phyloP scores from a whole-genome alignment of 2,888 invertebrate genomes.

The Eupithecia pulchellata region DNA sequence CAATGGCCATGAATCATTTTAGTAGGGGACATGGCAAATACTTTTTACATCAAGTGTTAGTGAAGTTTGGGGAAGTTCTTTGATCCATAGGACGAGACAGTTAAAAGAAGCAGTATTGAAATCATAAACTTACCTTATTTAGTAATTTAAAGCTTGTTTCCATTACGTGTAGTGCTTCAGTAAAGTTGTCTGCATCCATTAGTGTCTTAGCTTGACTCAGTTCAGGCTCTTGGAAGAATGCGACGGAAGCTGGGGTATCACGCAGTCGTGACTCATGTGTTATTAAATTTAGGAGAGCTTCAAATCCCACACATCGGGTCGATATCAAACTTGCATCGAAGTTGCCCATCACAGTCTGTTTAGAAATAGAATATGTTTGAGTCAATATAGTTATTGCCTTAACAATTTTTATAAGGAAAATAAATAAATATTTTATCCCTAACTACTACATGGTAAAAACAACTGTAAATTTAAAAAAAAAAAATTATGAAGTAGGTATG shows the following conservation, averaged over 20 bases:
- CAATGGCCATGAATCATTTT: not conserved
- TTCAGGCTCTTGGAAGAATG: slow-evolving; percentile 88
- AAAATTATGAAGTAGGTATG: too few species aligned
- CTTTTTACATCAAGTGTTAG: not conserved
- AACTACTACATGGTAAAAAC: too few species aligned
- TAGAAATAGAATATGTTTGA: not conserved
- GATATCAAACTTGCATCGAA: slow-evolving; percentile 89
- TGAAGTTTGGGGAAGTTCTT: not conserved
- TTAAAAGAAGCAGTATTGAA: not conserved
- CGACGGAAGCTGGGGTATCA: slow-evolving; percentile 83
- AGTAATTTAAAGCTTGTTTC: slow-evolving; percentile 89
- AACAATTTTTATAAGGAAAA: too few species aligned
- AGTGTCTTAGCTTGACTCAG: slow-evolving; percentile 86
- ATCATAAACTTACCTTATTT: slow-evolving; percentile 66
- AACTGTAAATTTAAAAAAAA: not conserved
- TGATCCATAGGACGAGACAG: not conserved
- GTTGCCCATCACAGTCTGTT: slow-evolving; percentile 87
- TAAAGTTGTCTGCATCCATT: slow-evolving; percentile 85
- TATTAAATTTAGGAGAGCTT: slow-evolving; percentile 85
- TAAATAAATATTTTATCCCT: too few species aligned
- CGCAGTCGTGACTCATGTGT: slow-evolving; percentile 84
- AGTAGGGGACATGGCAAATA: not conserved
- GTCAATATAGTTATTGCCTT: too few species aligned
- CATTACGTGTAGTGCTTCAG: slow-evolving; percentile 87
- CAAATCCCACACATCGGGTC: slow-evolving; percentile 87